These are phyloP conservation scores for Carapus acus DNA, from an alignment of 2,797 vertebrate species.

Conservation along the genomic window DNA sequence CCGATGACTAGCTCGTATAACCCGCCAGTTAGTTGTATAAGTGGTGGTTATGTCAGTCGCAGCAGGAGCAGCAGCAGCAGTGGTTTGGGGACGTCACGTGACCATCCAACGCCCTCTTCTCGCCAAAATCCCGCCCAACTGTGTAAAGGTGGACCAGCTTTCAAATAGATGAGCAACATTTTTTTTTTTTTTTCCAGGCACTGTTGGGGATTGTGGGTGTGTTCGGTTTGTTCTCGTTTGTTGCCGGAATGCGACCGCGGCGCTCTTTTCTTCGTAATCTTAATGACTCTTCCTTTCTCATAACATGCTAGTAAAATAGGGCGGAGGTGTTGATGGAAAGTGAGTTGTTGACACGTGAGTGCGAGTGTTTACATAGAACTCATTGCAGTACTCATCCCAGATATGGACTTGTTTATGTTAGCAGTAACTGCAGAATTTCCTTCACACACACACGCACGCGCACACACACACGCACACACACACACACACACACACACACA, in stretches of 20 bases:
- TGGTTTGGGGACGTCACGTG: no score
- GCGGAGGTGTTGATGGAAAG: conserved; percentile 17
- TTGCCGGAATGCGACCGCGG: no score
- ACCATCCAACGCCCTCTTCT: no score
- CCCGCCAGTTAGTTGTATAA: conserved; percentile 5
- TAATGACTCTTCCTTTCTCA: conserved; percentile 2
- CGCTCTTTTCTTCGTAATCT: no score
- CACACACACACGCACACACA: neutral
- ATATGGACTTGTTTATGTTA: conserved; percentile 49
- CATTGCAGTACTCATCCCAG: conserved; percentile 23
- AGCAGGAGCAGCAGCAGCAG: neutral
- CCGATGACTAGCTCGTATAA: conserved; percentile 27
- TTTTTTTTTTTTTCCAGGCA: no score
- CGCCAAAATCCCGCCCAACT: no score
- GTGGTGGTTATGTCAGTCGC: neutral
- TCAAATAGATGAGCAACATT: no score
- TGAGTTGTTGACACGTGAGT: conserved; percentile 18
- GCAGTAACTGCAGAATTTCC: conserved; percentile 38
- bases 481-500: conserved; percentile 2
- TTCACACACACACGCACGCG: conserved; percentile 17
- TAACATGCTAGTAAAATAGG: neutral
- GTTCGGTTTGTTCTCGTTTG: no score
- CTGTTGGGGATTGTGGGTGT: no score
- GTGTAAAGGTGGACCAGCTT: no score
- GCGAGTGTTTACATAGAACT: conserved; percentile 21